Evolutionary conservation across 2,888 invertebrate species (phyloP).

Genomic region (Erpobdella octoculata): DNA sequence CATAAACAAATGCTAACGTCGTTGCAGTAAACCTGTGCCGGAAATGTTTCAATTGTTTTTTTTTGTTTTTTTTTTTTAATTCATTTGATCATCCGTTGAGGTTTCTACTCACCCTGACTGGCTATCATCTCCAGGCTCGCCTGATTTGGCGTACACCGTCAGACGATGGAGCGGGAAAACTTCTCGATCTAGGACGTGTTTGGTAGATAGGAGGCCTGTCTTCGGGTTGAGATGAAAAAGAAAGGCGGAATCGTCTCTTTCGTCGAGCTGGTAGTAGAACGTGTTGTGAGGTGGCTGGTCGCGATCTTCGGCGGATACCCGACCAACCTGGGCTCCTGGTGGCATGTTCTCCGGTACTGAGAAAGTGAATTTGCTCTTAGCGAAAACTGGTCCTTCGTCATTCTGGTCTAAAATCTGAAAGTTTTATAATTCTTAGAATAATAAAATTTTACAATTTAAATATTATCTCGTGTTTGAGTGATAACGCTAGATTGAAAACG

Average conservation of each 20-base stretch:
- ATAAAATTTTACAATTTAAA: too few species aligned
- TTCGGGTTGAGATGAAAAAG: constrained; percentile 8
- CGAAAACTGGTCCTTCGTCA: constrained; percentile 25
- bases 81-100: not conserved
- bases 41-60: not conserved
- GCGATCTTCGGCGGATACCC: constrained; percentile 16
- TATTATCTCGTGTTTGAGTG: too few species aligned
- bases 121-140: too few species aligned
- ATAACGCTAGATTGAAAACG: too few species aligned
- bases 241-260: constrained; percentile 3
- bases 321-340: constrained; percentile 8
- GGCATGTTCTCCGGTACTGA: constrained; percentile 21
- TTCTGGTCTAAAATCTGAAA: constrained; percentile 22
- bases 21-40: constrained; percentile 11
- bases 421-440: not conserved
- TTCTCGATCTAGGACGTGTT: constrained; percentile 20
- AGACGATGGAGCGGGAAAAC: not conserved
- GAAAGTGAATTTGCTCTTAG: constrained; percentile 6
- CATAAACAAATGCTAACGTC: constrained; percentile 19
- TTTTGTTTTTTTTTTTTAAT: not conserved
- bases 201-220: constrained; percentile 17
- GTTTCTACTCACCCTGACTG: not conserved
- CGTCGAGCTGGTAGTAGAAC: constrained; percentile 16
- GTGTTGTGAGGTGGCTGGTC: constrained; percentile 16
- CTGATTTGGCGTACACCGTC: not conserved